phyloP scores from a whole-genome alignment of 2,797 vertebrate genomes.

The Chelidonichthys spinosus region DNA sequence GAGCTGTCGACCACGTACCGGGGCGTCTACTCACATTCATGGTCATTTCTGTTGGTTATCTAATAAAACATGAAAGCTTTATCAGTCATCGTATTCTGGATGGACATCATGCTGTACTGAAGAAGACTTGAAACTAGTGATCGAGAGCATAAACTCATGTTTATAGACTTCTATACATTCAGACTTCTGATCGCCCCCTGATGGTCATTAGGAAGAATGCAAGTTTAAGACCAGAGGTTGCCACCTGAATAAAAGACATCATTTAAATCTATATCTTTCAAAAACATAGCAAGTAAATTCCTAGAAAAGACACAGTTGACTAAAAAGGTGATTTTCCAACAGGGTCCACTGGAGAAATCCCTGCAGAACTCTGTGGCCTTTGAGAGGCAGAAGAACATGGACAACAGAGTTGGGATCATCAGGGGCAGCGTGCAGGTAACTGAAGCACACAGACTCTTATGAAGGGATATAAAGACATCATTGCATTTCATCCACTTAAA shows the following conservation, averaged over 20 bases:
- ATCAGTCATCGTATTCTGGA: too few relatives aligned
- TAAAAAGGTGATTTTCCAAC: slow-evolving; percentile 34
- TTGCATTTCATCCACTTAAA: not conserved
- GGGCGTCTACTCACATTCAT: not conserved
- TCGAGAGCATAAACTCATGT: too few relatives aligned
- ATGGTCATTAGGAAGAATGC: not conserved
- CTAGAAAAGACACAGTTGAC: not conserved
- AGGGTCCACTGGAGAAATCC: slow-evolving; percentile 94
- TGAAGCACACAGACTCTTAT: not conserved
- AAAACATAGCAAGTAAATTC: not conserved
- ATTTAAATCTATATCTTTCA: not conserved
- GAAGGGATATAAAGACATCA: not conserved
- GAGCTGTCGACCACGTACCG: too few relatives aligned
- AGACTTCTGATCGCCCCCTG: too few relatives aligned
- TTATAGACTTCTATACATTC: too few relatives aligned
- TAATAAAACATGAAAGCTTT: not conserved
- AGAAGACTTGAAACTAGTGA: too few relatives aligned
- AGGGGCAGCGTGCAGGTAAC: slow-evolving; percentile 91
- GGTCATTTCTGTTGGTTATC: not conserved
- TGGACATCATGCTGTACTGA: too few relatives aligned
- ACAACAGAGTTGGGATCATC: slow-evolving; percentile 91
- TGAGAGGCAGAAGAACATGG: slow-evolving; percentile 92
- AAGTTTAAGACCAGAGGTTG: not conserved
- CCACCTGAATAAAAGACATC: not conserved
- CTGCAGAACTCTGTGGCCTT: slow-evolving; percentile 90